Conservation (phyloP, 1,140 invertebrate genomes). For the Drosophila burlai region DNA sequence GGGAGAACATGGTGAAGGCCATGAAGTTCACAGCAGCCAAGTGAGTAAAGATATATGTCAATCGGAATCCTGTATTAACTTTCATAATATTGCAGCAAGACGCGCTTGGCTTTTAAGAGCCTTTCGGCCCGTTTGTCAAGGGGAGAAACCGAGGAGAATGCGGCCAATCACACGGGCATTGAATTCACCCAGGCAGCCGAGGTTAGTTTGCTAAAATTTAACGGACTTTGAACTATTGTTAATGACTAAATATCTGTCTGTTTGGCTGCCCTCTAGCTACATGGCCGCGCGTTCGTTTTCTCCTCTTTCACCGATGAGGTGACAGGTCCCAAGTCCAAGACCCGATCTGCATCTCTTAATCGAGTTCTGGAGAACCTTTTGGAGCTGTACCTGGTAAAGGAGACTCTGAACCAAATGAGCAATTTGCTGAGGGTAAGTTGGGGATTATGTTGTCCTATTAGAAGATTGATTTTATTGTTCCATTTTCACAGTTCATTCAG, state of each 20-base stretch:
- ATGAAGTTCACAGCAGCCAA: conserved; percentile 90
- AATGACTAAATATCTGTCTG: not conserved
- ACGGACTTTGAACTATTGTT: conserved; percentile 1
- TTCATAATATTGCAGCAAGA: conserved; percentile 87
- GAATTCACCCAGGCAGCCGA: conserved; percentile 91
- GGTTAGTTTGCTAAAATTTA: conserved; percentile 70
- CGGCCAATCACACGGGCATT: conserved; percentile 94
- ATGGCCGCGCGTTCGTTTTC: conserved; percentile 91
- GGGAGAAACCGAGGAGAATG: conserved; percentile 89
- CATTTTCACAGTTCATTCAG: conserved; percentile 88
- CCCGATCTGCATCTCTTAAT: conserved; percentile 85
- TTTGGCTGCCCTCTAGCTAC: conserved; percentile 82
- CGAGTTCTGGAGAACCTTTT: conserved; percentile 89
- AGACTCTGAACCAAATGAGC: conserved; percentile 89
- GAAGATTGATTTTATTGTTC: not conserved
- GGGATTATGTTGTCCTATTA: too few relatives aligned
- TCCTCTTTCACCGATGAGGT: conserved; percentile 87
- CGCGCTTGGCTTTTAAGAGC: conserved; percentile 88
- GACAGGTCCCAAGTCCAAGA: conserved; percentile 74
- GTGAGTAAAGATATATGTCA: conserved; percentile 85
- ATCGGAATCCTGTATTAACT: too few relatives aligned
- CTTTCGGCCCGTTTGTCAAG: conserved; percentile 88
- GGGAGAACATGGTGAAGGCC: conserved; percentile 88
- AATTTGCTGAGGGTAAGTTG: conserved; percentile 90
- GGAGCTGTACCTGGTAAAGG: conserved; percentile 92